Base-by-base conservation (phyloP, 2,888 invertebrate genomes). In the Sminthurides aquaticus region DNA sequence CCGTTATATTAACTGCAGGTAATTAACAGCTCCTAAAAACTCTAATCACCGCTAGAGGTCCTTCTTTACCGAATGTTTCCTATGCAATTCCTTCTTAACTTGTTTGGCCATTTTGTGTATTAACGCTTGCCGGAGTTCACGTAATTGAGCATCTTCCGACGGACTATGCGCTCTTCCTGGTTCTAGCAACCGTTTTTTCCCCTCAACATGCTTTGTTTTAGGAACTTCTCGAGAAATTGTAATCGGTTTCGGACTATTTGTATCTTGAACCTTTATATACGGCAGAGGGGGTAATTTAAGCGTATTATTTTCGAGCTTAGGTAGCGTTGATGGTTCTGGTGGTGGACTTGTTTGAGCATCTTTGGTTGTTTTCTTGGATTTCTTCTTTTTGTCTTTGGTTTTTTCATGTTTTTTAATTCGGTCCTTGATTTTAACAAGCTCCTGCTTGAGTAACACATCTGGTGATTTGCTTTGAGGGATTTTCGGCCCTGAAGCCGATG, bases 101-200 rank as follows among this genome's bases (percentile, higher is more conserved):
- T 60, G 24, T 48, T 49, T 49, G 26, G 49, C 60, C 60, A 60
- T 60, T 49, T 27, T 22, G 5, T 49, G 24, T 18, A 60, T 60
- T 3, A 60, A 15, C 3, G 26, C 26, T 60, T 60, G 60, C 11
- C 60, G 22, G 49, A 49, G n/a, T n/a, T 60, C 60, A 20, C 60
- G 27, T 5, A 27, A 1, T 34, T 34, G 25, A 15, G 1, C 60
- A n/a, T 48, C 60, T 2, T 34, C n/a, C 28, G 2, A n/a, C 28
- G 5, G 5, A 26, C 18, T 57, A 11, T 2, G 28, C 24, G 8
- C 20, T 26, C 2, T 25, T 5, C 28, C 28, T n/a, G 20, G 29
- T 20, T 27, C 28, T 3, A 8, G 57, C 24, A 57, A 34, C 29
- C 18, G 15, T 20, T 28, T 20, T 25, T 56, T 56, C 52, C 15